Evolutionary conservation across 1,140 invertebrate species (phyloP), one percentile per base, ranked within the genome.

Genomic region (Battus philenor): DNA sequence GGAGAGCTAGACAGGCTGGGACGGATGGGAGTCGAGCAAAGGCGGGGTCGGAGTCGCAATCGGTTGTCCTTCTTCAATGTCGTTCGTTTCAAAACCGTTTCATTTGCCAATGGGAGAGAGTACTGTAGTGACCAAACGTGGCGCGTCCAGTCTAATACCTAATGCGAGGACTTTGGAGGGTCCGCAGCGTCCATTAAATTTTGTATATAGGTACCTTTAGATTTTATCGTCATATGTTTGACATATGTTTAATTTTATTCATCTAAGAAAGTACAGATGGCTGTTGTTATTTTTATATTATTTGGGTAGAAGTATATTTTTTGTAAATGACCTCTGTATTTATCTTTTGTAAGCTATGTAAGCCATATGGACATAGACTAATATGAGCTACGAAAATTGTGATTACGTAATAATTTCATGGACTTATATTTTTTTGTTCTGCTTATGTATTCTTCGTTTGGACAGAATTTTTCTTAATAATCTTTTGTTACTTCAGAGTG

Each of bases 221-320:
- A 82, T 74, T 82, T 63, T 84, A 84, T 75, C 73, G 80, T 78
- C 80, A 80, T 82, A 84, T 82, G 80, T 85, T 79, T 79, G 73
- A 82, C 80, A 80, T 84, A 82, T 84, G 80, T 80, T 82, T 85
- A 82, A 81, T 85, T 82, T 85, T 82, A 85, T 85, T 84, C 80
- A 77, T 85, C 78, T 82, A 85, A 78, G 73, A 74, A 81, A 84
- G 81, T 85, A 85, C 81, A 85, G 78, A 82, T 81, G 81, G 81
- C 81, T 85, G 81, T 85, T 85, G 81, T 85, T 85, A 85, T 85
- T 84, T 81, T 84, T 84, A 85, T 85, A 82, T 85, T 74, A 82
- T 82, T 85, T 81, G 81, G 75, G 74, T 85, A 84, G 80, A 82
- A 77, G 58, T 82, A 82, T 85, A 76, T 84, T 84, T 78, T 82